Evolutionary conservation across 1,140 invertebrate genomes (phyloP).

Genomic region (Anastrepha obliqua): DNA sequence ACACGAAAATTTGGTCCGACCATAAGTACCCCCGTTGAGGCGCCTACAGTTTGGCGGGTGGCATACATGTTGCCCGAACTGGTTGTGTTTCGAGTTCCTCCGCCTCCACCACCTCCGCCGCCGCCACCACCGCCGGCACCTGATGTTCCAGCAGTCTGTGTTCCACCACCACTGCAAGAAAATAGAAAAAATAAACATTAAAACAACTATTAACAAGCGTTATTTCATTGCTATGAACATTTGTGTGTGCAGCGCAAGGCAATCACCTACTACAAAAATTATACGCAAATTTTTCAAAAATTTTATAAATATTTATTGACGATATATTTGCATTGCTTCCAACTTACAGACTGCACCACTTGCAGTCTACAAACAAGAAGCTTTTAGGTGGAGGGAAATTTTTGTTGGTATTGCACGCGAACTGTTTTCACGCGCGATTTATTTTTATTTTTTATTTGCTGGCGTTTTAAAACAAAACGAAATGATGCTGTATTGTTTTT

Average conservation of each 20-base stretch:
- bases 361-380: too few relatives aligned
- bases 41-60: slow-evolving; percentile 84
- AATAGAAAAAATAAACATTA: slow-evolving; percentile 23
- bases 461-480: too few relatives aligned
- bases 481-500: too few relatives aligned
- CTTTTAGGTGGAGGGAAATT: too few relatives aligned
- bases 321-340: too few relatives aligned
- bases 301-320: too few relatives aligned
- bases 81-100: slow-evolving; percentile 74
- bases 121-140: slow-evolving; percentile 73
- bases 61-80: slow-evolving; percentile 83
- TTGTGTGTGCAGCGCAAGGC: not conserved
- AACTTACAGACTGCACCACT: too few relatives aligned
- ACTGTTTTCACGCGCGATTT: too few relatives aligned
- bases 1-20: slow-evolving; percentile 99
- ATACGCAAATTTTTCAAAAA: not conserved
- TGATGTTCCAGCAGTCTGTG: slow-evolving; percentile 72
- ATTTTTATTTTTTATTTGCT: too few relatives aligned
- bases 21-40: slow-evolving; percentile 93
- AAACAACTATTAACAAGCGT: slow-evolving; percentile 1
- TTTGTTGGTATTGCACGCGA: too few relatives aligned
- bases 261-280: not conserved
- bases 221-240: not conserved
- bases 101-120: slow-evolving; percentile 57
- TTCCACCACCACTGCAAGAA: slow-evolving; percentile 75